Evolutionary conservation across 1,140 invertebrate genomes (phyloP), one percentile per base, ranked within the genome.

Genomic region (Formica selysi): DNA sequence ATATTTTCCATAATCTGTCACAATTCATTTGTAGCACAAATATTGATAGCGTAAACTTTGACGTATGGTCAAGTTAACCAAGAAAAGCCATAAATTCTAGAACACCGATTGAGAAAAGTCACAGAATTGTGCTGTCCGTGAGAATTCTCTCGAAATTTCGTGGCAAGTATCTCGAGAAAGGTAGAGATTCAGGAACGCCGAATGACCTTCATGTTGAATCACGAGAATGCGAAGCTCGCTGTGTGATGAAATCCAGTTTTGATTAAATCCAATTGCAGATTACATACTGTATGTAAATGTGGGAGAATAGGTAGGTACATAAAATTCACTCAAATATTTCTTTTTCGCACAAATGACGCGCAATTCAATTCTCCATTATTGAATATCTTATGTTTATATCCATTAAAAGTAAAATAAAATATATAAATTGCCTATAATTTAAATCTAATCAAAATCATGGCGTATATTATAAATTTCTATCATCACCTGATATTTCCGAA

Each of bases 241-340:
- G 16, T 44, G 36, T 83, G 38, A 74, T 83, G 38, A 83, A 73
- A 83, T 83, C 57, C 54, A 83, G 54, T 74, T 83, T 83, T 74
- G 79, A 83, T 73, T 83, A 83, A 83, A 74, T 83, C 38, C 68
- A 83, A 83, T 83, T 83, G 79, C 57, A 13, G n/a, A 74, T 83
- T 73, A 73, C 57, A 29, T 22, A 44, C 38, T 32, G 8, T 73
- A 38, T 61, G 54, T 59, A 83, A 83, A 73, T 61, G 54, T 44
- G 13, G 26, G 2, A 32, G 2, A 32, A 61, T 10, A 44, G 29
- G 16, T 54, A 29, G 26, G 32, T 59, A 80, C 48, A 83, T 8
- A 38, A 32, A 68, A 73, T 73, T 73, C 29, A 73, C 48, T 16
- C 16, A 16, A 59, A 48, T 44, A 61, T 36, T 61, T 38, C 41